A percentile compares a stretch with the other conserved stretches of the same genome.
Conservation (phyloP, 2,888 invertebrate genomes). For the Hermaeophaga mercurialis region DNA sequence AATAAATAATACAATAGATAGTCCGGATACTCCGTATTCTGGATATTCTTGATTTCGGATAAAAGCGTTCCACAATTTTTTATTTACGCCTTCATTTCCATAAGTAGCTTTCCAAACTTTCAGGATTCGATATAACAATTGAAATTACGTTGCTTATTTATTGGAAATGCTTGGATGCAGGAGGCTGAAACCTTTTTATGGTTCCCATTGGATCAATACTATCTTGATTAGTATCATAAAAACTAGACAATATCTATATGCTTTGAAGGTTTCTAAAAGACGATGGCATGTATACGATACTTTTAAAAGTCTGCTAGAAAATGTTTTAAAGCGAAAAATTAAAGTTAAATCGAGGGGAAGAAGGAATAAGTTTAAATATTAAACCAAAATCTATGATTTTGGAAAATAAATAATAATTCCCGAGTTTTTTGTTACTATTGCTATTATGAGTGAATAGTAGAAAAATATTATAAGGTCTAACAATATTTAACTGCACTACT, state of each 20-base stretch:
- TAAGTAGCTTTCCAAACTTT: conserved; percentile 30
- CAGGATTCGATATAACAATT: conserved; percentile 22
- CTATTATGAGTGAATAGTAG: no score
- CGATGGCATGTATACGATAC: neutral
- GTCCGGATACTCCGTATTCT: conserved; percentile 16
- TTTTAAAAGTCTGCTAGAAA: no score
- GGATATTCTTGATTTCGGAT: conserved; percentile 29
- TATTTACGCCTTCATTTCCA: conserved; percentile 34
- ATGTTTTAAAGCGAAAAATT: no score
- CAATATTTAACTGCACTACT: no score
- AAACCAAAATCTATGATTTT: no score
- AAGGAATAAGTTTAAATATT: no score
- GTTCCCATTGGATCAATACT: conserved; percentile 10
- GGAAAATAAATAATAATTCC: no score
- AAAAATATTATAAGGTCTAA: no score
- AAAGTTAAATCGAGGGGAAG: no score
- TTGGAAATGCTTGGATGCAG: conserved; percentile 8
- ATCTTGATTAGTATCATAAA: conserved; percentile 12
- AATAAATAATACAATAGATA: conserved; percentile 30
- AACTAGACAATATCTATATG: conserved; percentile 6
- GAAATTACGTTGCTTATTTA: conserved; percentile 26
- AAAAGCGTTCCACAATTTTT: conserved; percentile 30
- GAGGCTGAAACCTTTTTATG: conserved; percentile 14
- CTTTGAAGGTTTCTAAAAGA: neutral
- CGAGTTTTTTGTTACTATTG: no score